Conservation (phyloP, 30 jellyfish, hydroid and myxozoan genomes). For the Hydra vulgaris region DNA sequence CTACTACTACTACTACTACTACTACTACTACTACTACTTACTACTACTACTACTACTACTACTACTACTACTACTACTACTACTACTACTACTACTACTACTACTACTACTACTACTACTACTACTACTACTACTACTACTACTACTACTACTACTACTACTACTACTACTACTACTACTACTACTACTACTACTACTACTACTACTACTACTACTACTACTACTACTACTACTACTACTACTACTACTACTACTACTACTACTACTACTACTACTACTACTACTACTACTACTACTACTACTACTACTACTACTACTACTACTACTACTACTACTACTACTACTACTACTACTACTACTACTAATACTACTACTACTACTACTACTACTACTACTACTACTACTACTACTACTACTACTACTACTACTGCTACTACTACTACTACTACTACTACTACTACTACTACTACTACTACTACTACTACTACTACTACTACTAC, state of each 20-base stretch:
- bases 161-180: constrained; percentile 6
- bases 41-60: no score
- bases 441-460: constrained; percentile 26
- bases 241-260: constrained; percentile 6
- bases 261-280: constrained; percentile 17
- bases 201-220: constrained; percentile 5
- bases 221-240: constrained; percentile 5
- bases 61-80: no score
- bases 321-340: constrained; percentile 23
- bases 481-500: constrained; percentile 5
- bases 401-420: constrained; percentile 27
- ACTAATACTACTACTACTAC: no score
- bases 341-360: no score
- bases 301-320: constrained; percentile 4
- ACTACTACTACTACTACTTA: no score
- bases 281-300: constrained; percentile 18
- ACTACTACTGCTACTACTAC: constrained; percentile 28
- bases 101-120: constrained; percentile 6
- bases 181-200: constrained; percentile 6
- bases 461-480: constrained; percentile 21
- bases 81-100: constrained; percentile 3
- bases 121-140: constrained; percentile 6
- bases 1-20: no score
- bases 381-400: constrained; percentile 26
- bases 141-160: constrained; percentile 5